A percentile compares a stretch with the other conserved stretches of the same genome.
Conservation (phyloP, 1,140 invertebrate species). For the Ips typographus region DNA sequence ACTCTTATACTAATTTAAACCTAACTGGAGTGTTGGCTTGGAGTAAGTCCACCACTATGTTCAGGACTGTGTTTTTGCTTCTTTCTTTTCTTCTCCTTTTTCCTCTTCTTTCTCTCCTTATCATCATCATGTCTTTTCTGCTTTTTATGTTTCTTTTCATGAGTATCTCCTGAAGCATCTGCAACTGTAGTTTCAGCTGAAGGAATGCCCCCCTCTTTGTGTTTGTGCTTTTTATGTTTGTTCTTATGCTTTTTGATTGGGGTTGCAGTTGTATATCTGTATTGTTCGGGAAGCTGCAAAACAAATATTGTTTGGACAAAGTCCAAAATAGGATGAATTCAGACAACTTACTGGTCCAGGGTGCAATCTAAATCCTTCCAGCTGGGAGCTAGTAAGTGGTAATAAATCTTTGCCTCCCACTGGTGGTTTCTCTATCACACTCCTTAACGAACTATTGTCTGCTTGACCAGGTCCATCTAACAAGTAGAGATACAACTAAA, state of each 20-base stretch:
- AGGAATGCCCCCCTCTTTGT: conserved; percentile 76
- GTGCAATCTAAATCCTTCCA: conserved; percentile 93
- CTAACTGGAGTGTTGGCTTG: conserved; percentile 62
- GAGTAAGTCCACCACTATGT: conserved; percentile 70
- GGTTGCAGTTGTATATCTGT: conserved; percentile 88
- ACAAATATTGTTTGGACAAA: conserved; percentile 34
- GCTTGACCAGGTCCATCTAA: conserved; percentile 71
- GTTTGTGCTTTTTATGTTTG: conserved; percentile 94
- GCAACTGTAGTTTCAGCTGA: conserved; percentile 69
- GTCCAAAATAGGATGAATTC: conserved; percentile 15
- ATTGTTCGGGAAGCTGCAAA: conserved; percentile 88
- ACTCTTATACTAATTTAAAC: too few species aligned
- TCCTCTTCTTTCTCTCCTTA: conserved; percentile 90
- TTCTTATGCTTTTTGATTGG: conserved; percentile 91
- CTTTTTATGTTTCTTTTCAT: conserved; percentile 96
- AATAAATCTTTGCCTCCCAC: conserved; percentile 93
- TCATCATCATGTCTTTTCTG: conserved; percentile 92
- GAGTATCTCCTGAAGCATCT: conserved; percentile 74
- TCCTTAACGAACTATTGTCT: conserved; percentile 83
- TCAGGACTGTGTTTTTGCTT: conserved; percentile 92
- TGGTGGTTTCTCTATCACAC: conserved; percentile 96
- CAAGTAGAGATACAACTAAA: neutral
- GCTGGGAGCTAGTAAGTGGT: conserved; percentile 82
- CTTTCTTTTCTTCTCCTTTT: conserved; percentile 95
- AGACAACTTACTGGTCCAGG: conserved; percentile 81